Conservation (phyloP, 2,888 invertebrate genomes). For the Leptura quadrifasciata region DNA sequence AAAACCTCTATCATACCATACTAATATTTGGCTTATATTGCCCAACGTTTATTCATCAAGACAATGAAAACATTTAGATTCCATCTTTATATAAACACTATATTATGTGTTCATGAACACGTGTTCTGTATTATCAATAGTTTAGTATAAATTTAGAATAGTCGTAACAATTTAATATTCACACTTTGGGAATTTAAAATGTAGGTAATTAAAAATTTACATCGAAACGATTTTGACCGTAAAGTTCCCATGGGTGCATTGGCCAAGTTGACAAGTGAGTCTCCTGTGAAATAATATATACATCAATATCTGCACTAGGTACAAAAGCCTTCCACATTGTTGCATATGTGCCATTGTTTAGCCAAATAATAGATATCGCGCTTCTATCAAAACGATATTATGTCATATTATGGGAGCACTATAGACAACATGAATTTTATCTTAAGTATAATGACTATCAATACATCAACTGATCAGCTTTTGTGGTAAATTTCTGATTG, state of each 20-base stretch:
- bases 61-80: too few relatives aligned
- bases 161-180: constrained; percentile 50
- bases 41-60: too few relatives aligned
- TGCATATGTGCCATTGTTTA: constrained; percentile 59
- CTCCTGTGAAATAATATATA: constrained; percentile 64
- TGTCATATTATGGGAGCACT: constrained; percentile 33
- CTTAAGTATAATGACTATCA: constrained; percentile 40
- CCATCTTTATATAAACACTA: too few relatives aligned
- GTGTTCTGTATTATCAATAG: constrained; percentile 48
- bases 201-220: constrained; percentile 60
- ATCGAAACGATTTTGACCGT: constrained; percentile 57
- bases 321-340: constrained; percentile 58
- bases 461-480: constrained; percentile 31
- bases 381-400: constrained; percentile 50
- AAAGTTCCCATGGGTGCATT: constrained; percentile 58
- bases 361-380: constrained; percentile 58
- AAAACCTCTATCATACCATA: too few relatives aligned
- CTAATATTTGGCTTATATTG: too few relatives aligned
- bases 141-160: constrained; percentile 44
- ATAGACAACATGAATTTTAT: constrained; percentile 43
- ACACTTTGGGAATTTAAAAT: constrained; percentile 55
- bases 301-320: constrained; percentile 61
- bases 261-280: constrained; percentile 63
- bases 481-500: constrained; percentile 23
- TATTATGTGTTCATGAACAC: background rate